Conservation (phyloP, 64 coral and sea anemone genomes). For the Hydrozoanthus tunicans region DNA sequence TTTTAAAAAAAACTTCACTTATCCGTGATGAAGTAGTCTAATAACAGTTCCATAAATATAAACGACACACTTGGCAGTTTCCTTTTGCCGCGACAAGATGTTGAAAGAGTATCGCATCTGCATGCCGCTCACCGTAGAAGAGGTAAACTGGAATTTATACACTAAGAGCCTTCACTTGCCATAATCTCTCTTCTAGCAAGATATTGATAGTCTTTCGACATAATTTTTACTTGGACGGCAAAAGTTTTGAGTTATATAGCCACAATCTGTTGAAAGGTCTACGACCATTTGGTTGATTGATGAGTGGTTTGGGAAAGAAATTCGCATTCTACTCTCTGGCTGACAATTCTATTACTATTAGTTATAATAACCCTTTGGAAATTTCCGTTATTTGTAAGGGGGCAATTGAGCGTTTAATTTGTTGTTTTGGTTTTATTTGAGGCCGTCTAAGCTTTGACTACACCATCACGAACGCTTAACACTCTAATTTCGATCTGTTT, state of each 20-base stretch:
- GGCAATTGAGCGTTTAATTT: background rate
- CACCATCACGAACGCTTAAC: too few relatives aligned
- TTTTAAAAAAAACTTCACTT: background rate
- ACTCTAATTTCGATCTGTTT: too few relatives aligned
- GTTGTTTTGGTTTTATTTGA: background rate
- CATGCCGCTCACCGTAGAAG: slow-evolving; percentile 94
- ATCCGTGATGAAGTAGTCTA: background rate
- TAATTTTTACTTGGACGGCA: background rate
- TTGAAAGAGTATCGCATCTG: slow-evolving; percentile 98
- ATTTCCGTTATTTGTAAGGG: background rate
- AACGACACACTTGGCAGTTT: background rate
- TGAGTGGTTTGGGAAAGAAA: background rate
- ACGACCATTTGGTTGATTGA: too few relatives aligned
- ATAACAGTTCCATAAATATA: background rate
- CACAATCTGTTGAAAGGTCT: too few relatives aligned
- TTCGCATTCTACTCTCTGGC: background rate
- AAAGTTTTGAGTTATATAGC: too few relatives aligned
- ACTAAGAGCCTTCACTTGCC: background rate
- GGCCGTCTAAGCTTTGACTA: background rate
- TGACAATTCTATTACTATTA: too few relatives aligned
- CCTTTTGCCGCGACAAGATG: slow-evolving; percentile 32
- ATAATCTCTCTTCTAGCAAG: too few relatives aligned
- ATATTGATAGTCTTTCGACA: background rate
- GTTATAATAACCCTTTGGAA: background rate
- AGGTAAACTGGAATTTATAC: slow-evolving; percentile 56